A percentile compares a stretch with the other conserved stretches of the same genome.
phyloP scores from a whole-genome alignment of 2,113 vertebrate species.

The Opisthocomus hoazin region DNA sequence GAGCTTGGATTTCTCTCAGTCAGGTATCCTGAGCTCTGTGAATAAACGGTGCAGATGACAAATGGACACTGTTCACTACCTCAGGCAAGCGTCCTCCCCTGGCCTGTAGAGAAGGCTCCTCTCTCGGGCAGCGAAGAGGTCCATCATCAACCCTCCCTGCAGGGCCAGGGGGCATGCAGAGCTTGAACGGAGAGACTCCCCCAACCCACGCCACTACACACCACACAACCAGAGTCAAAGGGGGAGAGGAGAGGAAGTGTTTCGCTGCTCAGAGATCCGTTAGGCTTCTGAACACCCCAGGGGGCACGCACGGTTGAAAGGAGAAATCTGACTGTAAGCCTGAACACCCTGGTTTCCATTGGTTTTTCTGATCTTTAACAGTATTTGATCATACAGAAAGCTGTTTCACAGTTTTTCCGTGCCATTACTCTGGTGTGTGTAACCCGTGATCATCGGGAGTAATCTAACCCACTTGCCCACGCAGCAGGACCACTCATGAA shows the following conservation, averaged over 20 bases:
- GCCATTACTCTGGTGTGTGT: neutral
- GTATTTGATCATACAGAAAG: neutral
- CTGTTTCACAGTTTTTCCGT: neutral
- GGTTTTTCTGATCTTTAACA: neutral
- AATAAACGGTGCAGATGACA: neutral
- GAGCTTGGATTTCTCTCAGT: neutral
- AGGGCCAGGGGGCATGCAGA: neutral
- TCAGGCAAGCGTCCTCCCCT: neutral
- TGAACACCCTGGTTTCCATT: neutral
- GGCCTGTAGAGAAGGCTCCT: neutral
- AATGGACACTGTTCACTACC: neutral
- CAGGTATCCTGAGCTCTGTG: neutral
- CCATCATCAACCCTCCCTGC: rapidly evolving
- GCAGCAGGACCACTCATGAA: neutral
- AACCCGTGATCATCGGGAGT: neutral
- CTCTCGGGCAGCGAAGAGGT: neutral
- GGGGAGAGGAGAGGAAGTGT: neutral
- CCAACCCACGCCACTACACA: neutral
- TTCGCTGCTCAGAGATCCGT: neutral
- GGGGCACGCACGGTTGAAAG: neutral
- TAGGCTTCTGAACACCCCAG: neutral
- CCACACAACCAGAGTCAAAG: neutral
- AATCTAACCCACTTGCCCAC: neutral
- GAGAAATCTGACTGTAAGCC: neutral
- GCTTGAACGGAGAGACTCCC: neutral